Evolutionary conservation across 2,113 vertebrate species (phyloP).

Genomic region (Loxodonta africana): DNA sequence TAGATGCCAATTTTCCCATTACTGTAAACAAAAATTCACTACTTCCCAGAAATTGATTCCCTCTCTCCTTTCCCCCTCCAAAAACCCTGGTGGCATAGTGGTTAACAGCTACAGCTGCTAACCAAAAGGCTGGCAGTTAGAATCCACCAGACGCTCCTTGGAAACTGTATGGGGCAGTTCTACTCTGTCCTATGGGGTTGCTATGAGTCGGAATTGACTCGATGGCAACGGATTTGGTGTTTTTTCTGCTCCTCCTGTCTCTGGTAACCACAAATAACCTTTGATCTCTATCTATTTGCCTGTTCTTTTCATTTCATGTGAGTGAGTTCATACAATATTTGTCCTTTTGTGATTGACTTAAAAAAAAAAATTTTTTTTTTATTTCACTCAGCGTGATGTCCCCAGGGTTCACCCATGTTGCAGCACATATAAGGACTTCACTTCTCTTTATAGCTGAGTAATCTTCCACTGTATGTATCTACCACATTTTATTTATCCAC

Average conservation of each 20-base stretch:
- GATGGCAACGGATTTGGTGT: too few species aligned
- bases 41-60: not conserved
- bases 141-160: too few species aligned
- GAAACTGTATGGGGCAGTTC: too few species aligned
- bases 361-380: too few species aligned
- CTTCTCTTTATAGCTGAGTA: not conserved
- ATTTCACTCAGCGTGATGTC: not conserved
- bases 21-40: not conserved
- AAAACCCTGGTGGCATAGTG: too few species aligned
- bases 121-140: too few species aligned
- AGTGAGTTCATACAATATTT: not conserved
- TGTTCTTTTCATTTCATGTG: not conserved
- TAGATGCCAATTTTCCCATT: not conserved
- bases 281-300: not conserved
- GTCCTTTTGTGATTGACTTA: too few species aligned
- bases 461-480: not conserved
- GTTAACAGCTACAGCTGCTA: too few species aligned
- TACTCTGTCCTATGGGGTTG: too few species aligned
- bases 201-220: too few species aligned
- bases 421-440: too few species aligned
- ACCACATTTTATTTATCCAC: too few species aligned
- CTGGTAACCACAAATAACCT: not conserved
- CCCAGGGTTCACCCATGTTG: not conserved
- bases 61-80: not conserved
- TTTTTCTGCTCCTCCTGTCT: not conserved